Base-by-base conservation (phyloP, 1,140 invertebrate genomes). In the Musca vetustissima region DNA sequence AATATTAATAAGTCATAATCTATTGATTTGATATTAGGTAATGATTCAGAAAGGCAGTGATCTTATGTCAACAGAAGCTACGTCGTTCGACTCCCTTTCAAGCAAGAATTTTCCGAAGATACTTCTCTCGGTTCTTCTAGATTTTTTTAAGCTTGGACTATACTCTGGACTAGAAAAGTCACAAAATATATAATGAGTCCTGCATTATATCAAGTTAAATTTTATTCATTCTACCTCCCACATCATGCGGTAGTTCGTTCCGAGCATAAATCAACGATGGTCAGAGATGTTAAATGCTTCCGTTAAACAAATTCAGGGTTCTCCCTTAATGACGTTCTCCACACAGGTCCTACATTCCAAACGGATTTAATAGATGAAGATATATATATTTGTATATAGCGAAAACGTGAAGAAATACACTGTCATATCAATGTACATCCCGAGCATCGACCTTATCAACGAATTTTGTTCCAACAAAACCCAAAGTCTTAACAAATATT, bases 161-260 rank as follows among this genome's bases (percentile, higher is more conserved):
- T 28, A 28, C 28, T 28, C 28, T 4, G 8, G 28, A 28, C 28
- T 28, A 28, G 28, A 28, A 28, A 28, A 28, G 8, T 28, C 28
- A 28, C 3, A 28, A 28, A 28, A 8, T 4, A 28, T 28, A 28
- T 8, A 28, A 28, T 8, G 3, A 28, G 28, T 28, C 8, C 28
- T 28, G n/a, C n/a, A n/a, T n/a, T n/a, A n/a, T n/a, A n/a, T 2
- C 32, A 65, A 21, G 61, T 36, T 15, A 65, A 65, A 65, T 65
- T 48, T 22, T 36, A 21, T 32, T 65, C 61, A 49, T 65, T 65
- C 22, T 65, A 47, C 19, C 22, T 65, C 8, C 61, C 61, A 19
- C 61, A 65, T 47, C 61, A 65, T 19, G 61, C 61, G 19, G 61
- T 65, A 6, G 21, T 49, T 6, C 36, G 47, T 13, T n/a, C 61